Evolutionary conservation across 2,797 vertebrate species (phyloP), one percentile per base, ranked within the genome.

Genomic region (Notamacropus eugenii): DNA sequence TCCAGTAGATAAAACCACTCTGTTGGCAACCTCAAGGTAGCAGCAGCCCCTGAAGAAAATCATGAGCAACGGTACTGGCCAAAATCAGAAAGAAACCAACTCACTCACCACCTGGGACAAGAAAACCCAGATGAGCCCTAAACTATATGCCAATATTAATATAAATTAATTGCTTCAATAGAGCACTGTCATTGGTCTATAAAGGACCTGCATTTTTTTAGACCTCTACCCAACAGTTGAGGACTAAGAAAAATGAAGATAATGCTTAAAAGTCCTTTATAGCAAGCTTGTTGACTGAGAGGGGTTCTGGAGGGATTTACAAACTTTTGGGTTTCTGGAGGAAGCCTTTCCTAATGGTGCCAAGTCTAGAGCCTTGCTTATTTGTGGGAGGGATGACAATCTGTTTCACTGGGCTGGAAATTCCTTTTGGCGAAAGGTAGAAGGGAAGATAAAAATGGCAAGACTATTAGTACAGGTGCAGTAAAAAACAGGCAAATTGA

Each of bases 391-490:
- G 97, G 96, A 96, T 90, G 93, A 31, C 97, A 97, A 98, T 97
- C 98, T 98, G 98, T 97, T 98, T 96, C 67, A 40, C 31, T 52
- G 96, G 97, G 97, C 93, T 97, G 94, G 95, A 97, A 97, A 94
- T 97, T 96, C 97, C 97, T 98, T 96, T 92, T 97, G 97, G 97
- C 97, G 93, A 95, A 92, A 95, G 29, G 57, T 59, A 59, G 95
- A 93, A 62, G 92, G 92, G 93, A 93, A 93, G 59, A 92, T 4
- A 95, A 96, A 97, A 96, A 98, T 96, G 97, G 97, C 97, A 97
- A 74, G 56, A 96, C 94, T 93, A 96, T 92, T 46, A 97, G 96
- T 96, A 97, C 98, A 98, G 98, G 98, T 98, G 98, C 98, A 97
- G 97, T 57, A 96, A 96, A 97, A 98, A 96, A 94, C 95, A 95